Conservation (phyloP, 2,113 vertebrate genomes). For the Neopipo cinnamomea region DNA sequence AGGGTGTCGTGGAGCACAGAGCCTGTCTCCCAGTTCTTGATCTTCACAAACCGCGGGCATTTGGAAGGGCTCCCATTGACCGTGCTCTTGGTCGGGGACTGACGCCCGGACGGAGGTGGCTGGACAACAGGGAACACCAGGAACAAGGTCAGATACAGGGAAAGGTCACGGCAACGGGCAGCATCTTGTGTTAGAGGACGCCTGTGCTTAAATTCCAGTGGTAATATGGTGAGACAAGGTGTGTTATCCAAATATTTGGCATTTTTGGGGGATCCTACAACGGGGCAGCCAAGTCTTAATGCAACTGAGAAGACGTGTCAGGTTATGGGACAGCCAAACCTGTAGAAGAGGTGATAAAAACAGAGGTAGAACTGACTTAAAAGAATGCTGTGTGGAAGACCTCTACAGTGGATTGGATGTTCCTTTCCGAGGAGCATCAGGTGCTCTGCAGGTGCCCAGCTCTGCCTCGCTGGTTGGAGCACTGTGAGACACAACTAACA, state of each 20-base stretch:
- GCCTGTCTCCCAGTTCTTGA: constrained; percentile 94
- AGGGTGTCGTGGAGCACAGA: constrained; percentile 85
- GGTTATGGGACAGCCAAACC: neutral
- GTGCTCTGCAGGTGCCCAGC: neutral
- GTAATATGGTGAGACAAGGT: rapidly evolving
- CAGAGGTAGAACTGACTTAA: neutral
- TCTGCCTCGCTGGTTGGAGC: neutral
- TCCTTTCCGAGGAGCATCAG: neutral
- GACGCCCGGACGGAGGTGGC: constrained; percentile 66
- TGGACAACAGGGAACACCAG: constrained; percentile 28
- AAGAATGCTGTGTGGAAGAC: neutral
- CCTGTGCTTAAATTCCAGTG: neutral
- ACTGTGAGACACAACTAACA: neutral
- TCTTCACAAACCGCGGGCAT: constrained; percentile 90
- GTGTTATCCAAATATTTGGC: neutral
- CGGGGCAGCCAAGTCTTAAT: rapidly evolving
- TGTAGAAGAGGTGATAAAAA: neutral
- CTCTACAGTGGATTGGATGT: neutral
- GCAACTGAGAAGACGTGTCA: neutral
- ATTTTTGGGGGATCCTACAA: neutral
- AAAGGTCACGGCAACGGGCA: neutral
- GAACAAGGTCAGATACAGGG: neutral
- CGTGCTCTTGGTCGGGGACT: constrained; percentile 81
- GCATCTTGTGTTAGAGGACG: neutral
- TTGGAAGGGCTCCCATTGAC: constrained; percentile 91